Conservation (phyloP, 2,888 invertebrate species). For the Caenorhabditis sp. region DNA sequence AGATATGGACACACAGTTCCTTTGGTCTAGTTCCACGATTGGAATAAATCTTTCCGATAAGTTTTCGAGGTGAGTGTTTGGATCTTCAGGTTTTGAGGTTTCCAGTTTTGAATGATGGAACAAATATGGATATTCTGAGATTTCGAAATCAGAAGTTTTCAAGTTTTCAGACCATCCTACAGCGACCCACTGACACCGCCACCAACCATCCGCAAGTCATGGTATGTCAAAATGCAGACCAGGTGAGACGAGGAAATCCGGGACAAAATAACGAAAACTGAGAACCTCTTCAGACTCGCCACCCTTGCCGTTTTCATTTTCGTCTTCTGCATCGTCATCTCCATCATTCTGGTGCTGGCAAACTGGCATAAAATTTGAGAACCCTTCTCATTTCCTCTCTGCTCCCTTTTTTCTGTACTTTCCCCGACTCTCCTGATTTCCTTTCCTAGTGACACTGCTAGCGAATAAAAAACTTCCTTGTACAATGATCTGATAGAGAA, state of each 20-base stretch:
- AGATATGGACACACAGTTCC: no score
- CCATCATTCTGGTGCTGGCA: constrained; percentile 49
- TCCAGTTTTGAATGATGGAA: neutral
- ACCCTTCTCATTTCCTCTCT: no score
- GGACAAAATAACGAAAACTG: neutral
- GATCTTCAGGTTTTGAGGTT: neutral
- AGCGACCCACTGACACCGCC: constrained; percentile 55
- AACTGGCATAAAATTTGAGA: constrained; percentile 57
- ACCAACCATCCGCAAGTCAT: constrained; percentile 60
- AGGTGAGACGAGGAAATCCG: constrained; percentile 18
- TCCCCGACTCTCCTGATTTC: no score
- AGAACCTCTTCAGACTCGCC: constrained; percentile 43
- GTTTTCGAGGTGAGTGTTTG: neutral
- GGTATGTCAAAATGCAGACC: constrained; percentile 57
- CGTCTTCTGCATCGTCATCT: constrained; percentile 61
- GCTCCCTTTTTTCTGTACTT: neutral
- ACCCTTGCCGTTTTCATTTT: constrained; percentile 54
- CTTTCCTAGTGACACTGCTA: no score
- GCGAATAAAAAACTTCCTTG: no score
- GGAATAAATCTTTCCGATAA: no score
- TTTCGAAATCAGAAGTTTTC: neutral
- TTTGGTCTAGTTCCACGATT: no score
- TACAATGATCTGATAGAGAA: neutral
- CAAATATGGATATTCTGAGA: neutral
- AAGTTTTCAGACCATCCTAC: constrained; percentile 49